These are phyloP conservation scores for Scaptomyza tumidula DNA, from an alignment of 2,888 invertebrate genomes.

Conservation along the genomic window DNA sequence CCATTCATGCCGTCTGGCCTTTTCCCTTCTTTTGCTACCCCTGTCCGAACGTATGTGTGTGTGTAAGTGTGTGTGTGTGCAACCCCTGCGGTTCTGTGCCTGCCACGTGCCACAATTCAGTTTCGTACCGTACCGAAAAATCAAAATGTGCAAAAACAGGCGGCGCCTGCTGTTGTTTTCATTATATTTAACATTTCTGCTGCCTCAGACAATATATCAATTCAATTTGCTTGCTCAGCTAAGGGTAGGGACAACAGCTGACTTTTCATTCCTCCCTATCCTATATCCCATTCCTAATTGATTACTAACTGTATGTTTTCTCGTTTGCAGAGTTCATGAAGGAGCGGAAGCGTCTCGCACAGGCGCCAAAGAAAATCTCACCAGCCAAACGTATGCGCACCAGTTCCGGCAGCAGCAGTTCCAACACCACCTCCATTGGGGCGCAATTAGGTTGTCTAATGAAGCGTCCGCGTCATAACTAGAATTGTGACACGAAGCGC, in stretches of 20 bases:
- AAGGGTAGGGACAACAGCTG: conserved; percentile 58
- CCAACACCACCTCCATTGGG: conserved; percentile 36
- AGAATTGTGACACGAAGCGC: conserved; percentile 4
- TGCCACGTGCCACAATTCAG: conserved; percentile 69
- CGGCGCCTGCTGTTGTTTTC: conserved; percentile 68
- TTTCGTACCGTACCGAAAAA: conserved; percentile 32
- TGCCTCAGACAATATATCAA: conserved; percentile 39
- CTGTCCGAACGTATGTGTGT: not conserved
- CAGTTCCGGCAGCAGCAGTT: conserved; percentile 58
- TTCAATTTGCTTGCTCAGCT: conserved; percentile 14
- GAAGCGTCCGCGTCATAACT: conserved; percentile 65
- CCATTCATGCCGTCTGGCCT: conserved; percentile 9
- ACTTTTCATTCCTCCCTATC: conserved; percentile 43
- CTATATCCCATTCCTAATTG: conserved; percentile 18
- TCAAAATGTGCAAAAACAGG: conserved; percentile 79
- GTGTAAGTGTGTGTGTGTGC: conserved; percentile 24
- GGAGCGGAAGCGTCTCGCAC: conserved; percentile 84
- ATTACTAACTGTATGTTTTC: conserved; percentile 31
- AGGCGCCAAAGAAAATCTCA: conserved; percentile 83
- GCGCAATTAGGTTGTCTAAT: conserved; percentile 61
- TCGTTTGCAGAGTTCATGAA: conserved; percentile 84
- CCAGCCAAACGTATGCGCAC: conserved; percentile 83
- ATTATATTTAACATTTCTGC: not conserved
- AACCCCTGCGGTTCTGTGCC: conserved; percentile 57
- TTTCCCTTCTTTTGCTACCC: conserved; percentile 10